phyloP scores from a whole-genome alignment of 2,888 invertebrate species.

The Lasius platythorax region DNA sequence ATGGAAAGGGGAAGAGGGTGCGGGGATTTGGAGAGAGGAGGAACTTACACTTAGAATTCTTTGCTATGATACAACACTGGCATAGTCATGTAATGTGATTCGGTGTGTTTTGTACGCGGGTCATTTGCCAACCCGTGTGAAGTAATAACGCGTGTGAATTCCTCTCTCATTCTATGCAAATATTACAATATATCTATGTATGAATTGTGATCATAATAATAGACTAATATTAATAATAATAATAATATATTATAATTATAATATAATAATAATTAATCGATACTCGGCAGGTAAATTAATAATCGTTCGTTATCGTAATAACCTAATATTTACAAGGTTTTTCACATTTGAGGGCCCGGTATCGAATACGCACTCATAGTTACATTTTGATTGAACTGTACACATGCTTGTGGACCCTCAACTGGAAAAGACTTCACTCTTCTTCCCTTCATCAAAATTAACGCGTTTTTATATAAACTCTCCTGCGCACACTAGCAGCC shows the following conservation, averaged over 20 bases:
- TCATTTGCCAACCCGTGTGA: conserved; percentile 50
- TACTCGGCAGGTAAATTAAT: conserved; percentile 84
- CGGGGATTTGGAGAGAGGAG: conserved; percentile 64
- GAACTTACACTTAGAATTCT: conserved; percentile 79
- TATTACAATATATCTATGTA: conserved; percentile 78
- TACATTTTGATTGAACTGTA: conserved; percentile 82
- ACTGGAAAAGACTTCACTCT: conserved; percentile 73
- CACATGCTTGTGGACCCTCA: conserved; percentile 77
- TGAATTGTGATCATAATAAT: conserved; percentile 63
- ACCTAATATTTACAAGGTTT: conserved; percentile 83
- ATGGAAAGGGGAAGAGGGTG: conserved; percentile 45
- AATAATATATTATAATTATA: conserved; percentile 77
- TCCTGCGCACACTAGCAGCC: conserved; percentile 79
- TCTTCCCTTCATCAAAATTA: conserved; percentile 74
- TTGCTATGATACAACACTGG: conserved; percentile 84
- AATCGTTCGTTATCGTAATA: conserved; percentile 81
- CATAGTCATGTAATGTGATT: conserved; percentile 79
- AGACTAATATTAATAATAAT: conserved; percentile 75
- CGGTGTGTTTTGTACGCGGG: conserved; percentile 60
- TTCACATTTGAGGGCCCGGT: conserved; percentile 77
- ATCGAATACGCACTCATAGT: conserved; percentile 78
- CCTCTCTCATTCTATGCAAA: conserved; percentile 72
- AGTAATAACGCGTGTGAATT: conserved; percentile 71
- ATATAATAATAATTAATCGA: conserved; percentile 83
- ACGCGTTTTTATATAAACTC: conserved; percentile 79